Evolutionary conservation across 2,888 invertebrate genomes (phyloP), one percentile per base, ranked within the genome.

Genomic region (Dastarcus helophoroides): DNA sequence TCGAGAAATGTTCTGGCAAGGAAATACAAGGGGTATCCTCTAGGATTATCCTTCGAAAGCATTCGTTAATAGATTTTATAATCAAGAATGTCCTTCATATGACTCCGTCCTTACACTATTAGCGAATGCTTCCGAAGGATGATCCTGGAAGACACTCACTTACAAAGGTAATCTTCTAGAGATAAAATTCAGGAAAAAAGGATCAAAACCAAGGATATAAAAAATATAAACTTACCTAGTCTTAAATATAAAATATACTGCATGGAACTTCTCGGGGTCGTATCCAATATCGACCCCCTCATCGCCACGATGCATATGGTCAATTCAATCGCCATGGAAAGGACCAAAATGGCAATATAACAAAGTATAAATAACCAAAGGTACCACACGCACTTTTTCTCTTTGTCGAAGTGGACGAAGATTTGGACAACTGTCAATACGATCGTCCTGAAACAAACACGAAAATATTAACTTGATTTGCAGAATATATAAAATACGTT

Each of bases 221-320:
- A 6, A n/a, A 11, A 12, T 10, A 30, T 26, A 28, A 30, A 58
- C 70, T 71, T 63, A 85, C 85, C 72, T 44, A 84, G 65, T 56
- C 82, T 71, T 43, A 76, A 62, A 63, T 86, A 86, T 47, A 86
- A 74, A 47, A 85, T 69, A 56, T 81, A 78, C 62, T 81, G 79
- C 71, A 85, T 81, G 42, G 77, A 71, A 43, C 74, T 67, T 34
- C 86, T 66, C 7, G 76, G 76, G 22, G 70, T 68, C n/a, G 77
- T 76, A 52, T 83, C 76, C 46, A 86, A 66, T 47, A 86, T 85
- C 53, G 80, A 78, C 35, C 86, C 86, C 40, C 81, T 67, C 63
- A 82, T 73, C 39, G 84, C 80, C 40, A 83, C 70, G 50, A 76
- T 65, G 51, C 79, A 79, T 47, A 85, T 77, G 46, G 70, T 68